A percentile compares a stretch with the other conserved stretches of the same genome.
phyloP scores from a whole-genome alignment of 2,797 vertebrate genomes.

The Mus spretus region DNA sequence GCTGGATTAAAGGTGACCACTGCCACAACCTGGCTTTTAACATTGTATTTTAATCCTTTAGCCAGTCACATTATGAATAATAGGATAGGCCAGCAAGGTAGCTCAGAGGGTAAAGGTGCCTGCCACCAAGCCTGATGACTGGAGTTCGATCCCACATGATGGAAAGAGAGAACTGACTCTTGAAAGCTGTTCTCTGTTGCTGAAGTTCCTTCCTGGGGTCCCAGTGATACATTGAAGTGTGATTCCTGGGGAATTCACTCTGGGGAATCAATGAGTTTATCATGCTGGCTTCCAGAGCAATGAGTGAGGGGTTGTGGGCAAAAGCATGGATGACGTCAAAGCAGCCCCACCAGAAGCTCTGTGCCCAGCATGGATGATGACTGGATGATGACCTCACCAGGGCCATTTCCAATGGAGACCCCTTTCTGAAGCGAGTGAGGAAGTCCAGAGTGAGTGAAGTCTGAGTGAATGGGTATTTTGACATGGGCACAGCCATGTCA shows the following conservation, averaged over 20 bases:
- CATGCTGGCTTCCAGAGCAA: background rate
- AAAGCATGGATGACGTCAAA: background rate
- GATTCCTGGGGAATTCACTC: background rate
- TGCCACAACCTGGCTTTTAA: background rate
- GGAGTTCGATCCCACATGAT: background rate
- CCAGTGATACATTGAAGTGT: background rate
- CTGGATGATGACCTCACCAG: background rate
- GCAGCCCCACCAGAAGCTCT: background rate
- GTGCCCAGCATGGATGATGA: background rate
- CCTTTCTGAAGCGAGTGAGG: background rate
- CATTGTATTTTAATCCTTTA: slow-evolving; percentile 61
- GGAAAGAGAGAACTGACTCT: background rate
- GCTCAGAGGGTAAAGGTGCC: background rate
- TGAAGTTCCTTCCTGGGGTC: background rate
- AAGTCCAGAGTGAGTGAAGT: background rate
- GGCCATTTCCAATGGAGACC: background rate
- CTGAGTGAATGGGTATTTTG: background rate
- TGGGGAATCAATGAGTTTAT: background rate
- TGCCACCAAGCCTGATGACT: background rate
- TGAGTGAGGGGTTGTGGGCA: background rate
- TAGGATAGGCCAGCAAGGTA: background rate
- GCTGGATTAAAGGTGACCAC: background rate
- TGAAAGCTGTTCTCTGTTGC: background rate
- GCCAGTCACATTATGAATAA: background rate
- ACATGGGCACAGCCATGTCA: background rate